Conservation (phyloP, 2,113 vertebrate genomes). For the Catharus fuscescens region DNA sequence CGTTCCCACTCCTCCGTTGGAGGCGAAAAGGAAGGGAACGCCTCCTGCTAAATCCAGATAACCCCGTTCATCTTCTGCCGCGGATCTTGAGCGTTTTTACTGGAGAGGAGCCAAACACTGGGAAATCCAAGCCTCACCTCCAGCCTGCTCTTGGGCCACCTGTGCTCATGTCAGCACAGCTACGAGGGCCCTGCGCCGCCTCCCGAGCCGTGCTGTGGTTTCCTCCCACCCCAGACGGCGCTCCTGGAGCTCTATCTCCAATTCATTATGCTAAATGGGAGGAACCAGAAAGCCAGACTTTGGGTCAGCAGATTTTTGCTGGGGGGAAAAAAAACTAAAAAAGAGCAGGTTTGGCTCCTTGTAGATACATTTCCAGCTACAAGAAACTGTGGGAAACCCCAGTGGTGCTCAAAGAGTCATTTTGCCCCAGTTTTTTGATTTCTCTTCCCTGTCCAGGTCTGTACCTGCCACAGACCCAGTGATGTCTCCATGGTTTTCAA, state of each 20-base stretch:
- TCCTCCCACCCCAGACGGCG: slow-evolving; percentile 2
- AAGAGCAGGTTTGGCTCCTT: neutral
- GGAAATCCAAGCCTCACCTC: slow-evolving; percentile 21
- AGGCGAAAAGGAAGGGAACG: neutral
- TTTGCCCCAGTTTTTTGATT: neutral
- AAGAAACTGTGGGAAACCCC: neutral
- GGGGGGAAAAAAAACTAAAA: neutral
- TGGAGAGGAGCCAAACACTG: neutral
- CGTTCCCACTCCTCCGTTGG: neutral
- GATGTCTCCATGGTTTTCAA: slow-evolving; percentile 26
- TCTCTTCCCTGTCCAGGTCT: neutral
- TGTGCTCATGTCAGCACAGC: neutral
- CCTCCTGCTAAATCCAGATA: slow-evolving; percentile 41
- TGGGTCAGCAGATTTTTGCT: slow-evolving; percentile 47
- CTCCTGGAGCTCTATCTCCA: neutral
- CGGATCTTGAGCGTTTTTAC: neutral
- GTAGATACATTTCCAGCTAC: neutral
- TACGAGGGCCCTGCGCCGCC: rapidly evolving
- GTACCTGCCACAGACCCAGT: neutral
- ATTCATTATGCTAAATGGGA: slow-evolving; percentile 4
- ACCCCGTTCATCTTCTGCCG: neutral
- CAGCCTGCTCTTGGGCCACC: neutral
- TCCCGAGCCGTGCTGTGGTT: slow-evolving; percentile 4
- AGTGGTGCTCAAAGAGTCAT: neutral
- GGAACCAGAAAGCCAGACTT: slow-evolving; percentile 32